These are phyloP conservation scores for Ophioninae sp. DNA, from an alignment of 2,888 invertebrate genomes.

Conservation along the genomic window DNA sequence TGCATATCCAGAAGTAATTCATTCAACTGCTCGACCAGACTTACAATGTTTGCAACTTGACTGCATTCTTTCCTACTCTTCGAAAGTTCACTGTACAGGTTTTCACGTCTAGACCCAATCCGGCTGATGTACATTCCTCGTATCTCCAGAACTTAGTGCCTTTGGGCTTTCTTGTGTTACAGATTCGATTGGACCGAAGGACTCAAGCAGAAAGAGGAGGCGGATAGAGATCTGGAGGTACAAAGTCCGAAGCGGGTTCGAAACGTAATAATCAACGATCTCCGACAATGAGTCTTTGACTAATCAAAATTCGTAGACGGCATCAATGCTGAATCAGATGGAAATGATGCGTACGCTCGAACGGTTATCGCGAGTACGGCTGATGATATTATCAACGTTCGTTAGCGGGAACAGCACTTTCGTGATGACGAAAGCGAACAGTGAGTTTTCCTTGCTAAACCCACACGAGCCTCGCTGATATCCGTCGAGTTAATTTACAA, in stretches of 20 bases:
- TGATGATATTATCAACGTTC: conserved; percentile 16
- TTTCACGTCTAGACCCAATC: not conserved
- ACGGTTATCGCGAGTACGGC: conserved; percentile 28
- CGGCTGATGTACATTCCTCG: not conserved
- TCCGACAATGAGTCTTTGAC: conserved; percentile 58
- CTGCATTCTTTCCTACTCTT: not conserved
- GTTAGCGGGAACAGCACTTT: not conserved
- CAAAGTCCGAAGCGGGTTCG: conserved; percentile 33
- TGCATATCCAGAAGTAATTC: not conserved
- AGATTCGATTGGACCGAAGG: conserved; percentile 75
- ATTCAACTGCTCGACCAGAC: not conserved
- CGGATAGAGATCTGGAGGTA: conserved; percentile 61
- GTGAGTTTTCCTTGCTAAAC: conserved; percentile 19
- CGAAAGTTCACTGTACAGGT: not conserved
- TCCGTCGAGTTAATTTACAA: conserved; percentile 37
- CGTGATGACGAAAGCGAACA: conserved; percentile 1
- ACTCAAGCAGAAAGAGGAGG: conserved; percentile 70
- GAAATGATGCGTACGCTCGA: conserved; percentile 33
- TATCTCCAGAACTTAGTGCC: not conserved
- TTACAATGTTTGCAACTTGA: not conserved
- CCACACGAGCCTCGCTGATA: conserved; percentile 6
- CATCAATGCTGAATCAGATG: conserved; percentile 39
- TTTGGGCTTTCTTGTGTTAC: conserved; percentile 63
- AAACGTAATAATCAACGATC: conserved; percentile 53
- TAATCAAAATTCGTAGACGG: conserved; percentile 63